Evolutionary conservation across 2,797 vertebrate species (phyloP).

Genomic region (Tamandua tetradactyla): DNA sequence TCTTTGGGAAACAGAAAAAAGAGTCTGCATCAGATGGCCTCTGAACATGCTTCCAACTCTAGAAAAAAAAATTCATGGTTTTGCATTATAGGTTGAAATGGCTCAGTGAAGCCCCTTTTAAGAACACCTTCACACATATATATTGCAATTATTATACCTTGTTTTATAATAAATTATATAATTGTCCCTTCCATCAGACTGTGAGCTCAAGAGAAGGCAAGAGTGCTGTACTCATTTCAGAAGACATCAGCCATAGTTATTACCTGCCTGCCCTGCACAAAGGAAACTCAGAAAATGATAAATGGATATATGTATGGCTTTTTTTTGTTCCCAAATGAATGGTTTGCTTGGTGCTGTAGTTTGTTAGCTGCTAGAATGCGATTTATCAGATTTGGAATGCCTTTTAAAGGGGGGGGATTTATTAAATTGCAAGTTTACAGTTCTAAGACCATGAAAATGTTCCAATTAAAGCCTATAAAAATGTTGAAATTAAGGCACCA

Average conservation of each 20-base stretch:
- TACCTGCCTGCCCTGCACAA: neutral
- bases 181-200: neutral
- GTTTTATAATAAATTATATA: neutral
- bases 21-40: neutral
- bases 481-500: too few relatives aligned
- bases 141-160: neutral
- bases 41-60: neutral
- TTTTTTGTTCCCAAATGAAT: neutral
- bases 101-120: neutral
- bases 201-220: neutral
- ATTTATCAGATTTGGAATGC: too few relatives aligned
- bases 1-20: neutral
- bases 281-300: slow-evolving; percentile 49
- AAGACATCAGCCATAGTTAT: neutral
- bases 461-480: too few relatives aligned
- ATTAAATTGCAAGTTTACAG: too few relatives aligned
- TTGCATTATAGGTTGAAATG: neutral
- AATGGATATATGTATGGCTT: neutral
- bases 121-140: neutral
- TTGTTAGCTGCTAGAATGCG: too few relatives aligned
- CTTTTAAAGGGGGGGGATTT: too few relatives aligned
- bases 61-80: neutral
- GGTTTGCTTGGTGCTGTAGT: too few relatives aligned
- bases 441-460: too few relatives aligned
- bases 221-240: neutral